Evolutionary conservation across 2,113 vertebrate species (phyloP).

Genomic region (Aldabrachelys gigantea): DNA sequence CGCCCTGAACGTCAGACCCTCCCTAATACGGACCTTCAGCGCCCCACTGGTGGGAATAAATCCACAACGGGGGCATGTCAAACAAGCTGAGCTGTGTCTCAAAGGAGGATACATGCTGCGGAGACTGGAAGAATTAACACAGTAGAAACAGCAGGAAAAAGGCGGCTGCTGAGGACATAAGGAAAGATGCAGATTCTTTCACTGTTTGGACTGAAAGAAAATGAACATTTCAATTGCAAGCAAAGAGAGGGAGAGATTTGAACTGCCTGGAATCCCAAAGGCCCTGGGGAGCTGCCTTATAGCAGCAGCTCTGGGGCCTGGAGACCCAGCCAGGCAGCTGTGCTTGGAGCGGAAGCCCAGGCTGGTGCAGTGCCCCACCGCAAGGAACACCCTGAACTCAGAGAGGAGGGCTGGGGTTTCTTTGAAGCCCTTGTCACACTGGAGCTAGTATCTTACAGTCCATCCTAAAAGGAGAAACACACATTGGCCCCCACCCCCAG

Average conservation of each 20-base stretch:
- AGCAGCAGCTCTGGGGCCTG: no score
- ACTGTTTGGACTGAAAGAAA: neutral
- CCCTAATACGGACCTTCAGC: neutral
- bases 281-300: neutral
- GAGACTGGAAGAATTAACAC: neutral
- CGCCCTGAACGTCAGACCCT: neutral
- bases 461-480: neutral
- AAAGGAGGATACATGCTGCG: neutral
- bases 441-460: no score
- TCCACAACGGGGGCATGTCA: rapidly evolving
- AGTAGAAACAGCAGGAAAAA: neutral
- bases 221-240: neutral
- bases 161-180: neutral
- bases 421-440: no score
- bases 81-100: rapidly evolving
- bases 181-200: rapidly evolving
- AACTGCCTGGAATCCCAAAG: neutral
- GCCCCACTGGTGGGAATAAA: rapidly evolving
- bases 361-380: neutral
- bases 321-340: neutral
- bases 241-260: neutral
- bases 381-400: neutral
- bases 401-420: no score
- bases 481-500: no score
- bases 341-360: neutral